These are phyloP conservation scores for Elanus axillaris DNA, from an alignment of 2,113 vertebrate species.

Conservation along the genomic window DNA sequence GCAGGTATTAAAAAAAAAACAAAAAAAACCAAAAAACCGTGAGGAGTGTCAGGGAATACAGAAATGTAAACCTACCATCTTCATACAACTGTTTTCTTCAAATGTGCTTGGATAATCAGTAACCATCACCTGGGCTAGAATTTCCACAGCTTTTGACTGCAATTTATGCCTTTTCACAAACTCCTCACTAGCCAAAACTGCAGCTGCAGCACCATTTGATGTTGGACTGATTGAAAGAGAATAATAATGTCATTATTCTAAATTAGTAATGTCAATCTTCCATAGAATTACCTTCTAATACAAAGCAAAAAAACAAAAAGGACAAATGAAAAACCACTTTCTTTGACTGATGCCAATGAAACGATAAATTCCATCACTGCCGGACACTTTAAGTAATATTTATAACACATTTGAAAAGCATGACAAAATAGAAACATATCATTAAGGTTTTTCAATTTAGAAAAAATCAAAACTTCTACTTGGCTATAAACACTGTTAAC, in stretches of 20 bases:
- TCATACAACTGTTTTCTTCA: slow-evolving; percentile 85
- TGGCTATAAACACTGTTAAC: not conserved
- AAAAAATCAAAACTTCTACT: not conserved
- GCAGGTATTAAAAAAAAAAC: not conserved
- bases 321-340: not conserved
- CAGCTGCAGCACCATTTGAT: slow-evolving; percentile 92
- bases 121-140: slow-evolving; percentile 92
- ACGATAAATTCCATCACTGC: not conserved
- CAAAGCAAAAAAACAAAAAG: not conserved
- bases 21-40: too few species aligned
- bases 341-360: not conserved
- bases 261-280: not conserved
- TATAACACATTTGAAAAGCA: not conserved
- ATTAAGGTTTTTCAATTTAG: not conserved
- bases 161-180: slow-evolving; percentile 81
- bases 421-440: not conserved
- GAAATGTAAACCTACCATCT: slow-evolving; percentile 74
- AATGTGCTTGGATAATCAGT: slow-evolving; percentile 88
- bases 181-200: slow-evolving; percentile 83
- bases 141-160: slow-evolving; percentile 88
- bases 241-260: not conserved
- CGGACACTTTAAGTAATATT: not conserved
- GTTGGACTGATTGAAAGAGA: slow-evolving; percentile 79
- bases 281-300: not conserved
- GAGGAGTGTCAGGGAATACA: not conserved